Evolutionary conservation across 2,797 vertebrate genomes (phyloP).

Genomic region (Tragelaphus oryx): DNA sequence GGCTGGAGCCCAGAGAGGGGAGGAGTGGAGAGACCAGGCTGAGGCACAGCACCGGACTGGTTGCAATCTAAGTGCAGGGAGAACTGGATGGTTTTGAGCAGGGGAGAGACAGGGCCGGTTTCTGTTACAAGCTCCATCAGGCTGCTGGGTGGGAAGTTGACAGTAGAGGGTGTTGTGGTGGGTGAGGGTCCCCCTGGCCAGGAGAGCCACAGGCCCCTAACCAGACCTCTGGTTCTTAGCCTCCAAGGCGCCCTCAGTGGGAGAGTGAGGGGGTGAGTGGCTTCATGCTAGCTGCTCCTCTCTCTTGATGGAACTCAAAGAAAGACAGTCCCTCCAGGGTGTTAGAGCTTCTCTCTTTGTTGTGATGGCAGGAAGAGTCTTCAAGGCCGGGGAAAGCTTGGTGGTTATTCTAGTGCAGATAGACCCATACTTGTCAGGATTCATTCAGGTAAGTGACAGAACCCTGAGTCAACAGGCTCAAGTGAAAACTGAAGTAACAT

Average conservation of each 20-base stretch:
- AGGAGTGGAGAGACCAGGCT: background rate
- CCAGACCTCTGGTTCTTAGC: background rate
- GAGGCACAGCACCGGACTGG: background rate
- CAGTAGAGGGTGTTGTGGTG: background rate
- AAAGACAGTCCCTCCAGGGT: background rate
- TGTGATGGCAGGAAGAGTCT: background rate
- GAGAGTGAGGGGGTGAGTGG: background rate
- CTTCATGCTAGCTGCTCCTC: background rate
- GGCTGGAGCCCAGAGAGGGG: background rate
- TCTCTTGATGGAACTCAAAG: background rate
- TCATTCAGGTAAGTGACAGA: background rate
- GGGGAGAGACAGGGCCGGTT: no score
- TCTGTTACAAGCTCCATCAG: background rate
- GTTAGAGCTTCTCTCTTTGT: no score
- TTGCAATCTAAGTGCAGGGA: rapidly evolving
- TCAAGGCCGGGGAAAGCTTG: background rate
- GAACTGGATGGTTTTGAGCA: background rate
- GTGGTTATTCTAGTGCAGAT: background rate
- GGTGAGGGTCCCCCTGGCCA: background rate
- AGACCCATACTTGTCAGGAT: background rate
- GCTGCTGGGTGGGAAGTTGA: background rate
- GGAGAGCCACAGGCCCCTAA: background rate
- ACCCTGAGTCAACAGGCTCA: background rate
- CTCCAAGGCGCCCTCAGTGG: rapidly evolving
- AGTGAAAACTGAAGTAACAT: background rate